Percentiles rank a stretch among this genome's conserved stretches.
phyloP scores from a whole-genome alignment of 1,140 invertebrate genomes.

The Mactra quadrangularis region DNA sequence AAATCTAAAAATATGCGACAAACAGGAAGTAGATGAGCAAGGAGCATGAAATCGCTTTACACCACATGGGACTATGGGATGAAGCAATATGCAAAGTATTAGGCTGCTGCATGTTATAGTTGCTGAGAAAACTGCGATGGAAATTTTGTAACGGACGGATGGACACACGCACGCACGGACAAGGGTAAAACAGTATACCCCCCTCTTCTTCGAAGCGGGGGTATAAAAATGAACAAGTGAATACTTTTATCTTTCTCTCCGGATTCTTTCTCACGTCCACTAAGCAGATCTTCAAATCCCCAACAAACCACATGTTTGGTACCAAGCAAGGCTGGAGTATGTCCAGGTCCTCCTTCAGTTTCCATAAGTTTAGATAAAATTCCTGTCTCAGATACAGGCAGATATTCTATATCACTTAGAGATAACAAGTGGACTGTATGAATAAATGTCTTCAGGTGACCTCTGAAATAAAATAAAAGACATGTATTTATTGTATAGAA shows the following conservation, averaged over 20 bases:
- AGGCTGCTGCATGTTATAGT: too few relatives aligned
- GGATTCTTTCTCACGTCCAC: slow-evolving; percentile 66
- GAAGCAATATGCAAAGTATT: too few relatives aligned
- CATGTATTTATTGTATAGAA: neutral
- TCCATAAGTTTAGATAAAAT: slow-evolving; percentile 78
- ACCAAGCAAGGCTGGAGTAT: slow-evolving; percentile 74
- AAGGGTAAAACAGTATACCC: too few relatives aligned
- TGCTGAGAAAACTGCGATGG: too few relatives aligned
- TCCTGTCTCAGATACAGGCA: slow-evolving; percentile 73
- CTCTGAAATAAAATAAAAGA: slow-evolving; percentile 73
- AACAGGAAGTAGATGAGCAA: too few relatives aligned
- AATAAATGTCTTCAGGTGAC: slow-evolving; percentile 82
- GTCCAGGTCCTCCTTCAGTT: slow-evolving; percentile 79
- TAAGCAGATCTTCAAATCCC: slow-evolving; percentile 82
- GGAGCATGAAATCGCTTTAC: too few relatives aligned
- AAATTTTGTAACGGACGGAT: too few relatives aligned
- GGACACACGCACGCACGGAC: too few relatives aligned
- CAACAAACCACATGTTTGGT: slow-evolving; percentile 81
- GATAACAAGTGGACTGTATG: slow-evolving; percentile 81
- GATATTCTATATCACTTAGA: slow-evolving; percentile 69
- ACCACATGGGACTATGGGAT: too few relatives aligned
- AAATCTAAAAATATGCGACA: too few relatives aligned
- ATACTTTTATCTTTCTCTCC: slow-evolving; percentile 78
- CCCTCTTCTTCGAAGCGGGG: too few relatives aligned
- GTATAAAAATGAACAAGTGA: too few relatives aligned